Base-by-base conservation (phyloP, 2,888 invertebrate genomes). In the Metopia argyrocephala region DNA sequence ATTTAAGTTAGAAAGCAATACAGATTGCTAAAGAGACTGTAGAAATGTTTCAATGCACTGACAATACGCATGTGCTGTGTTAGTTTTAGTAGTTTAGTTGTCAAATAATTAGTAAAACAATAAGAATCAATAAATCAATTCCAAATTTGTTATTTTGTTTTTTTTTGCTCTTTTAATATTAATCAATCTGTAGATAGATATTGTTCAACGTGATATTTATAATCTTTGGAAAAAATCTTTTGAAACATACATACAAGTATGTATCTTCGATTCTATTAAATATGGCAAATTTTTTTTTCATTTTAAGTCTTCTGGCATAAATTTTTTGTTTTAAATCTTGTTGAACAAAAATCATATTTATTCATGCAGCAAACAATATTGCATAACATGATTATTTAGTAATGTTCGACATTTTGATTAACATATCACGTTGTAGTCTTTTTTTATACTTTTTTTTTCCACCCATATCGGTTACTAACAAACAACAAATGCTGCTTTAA, bases 381-480 rank as follows among this genome's bases (percentile, higher is more conserved):
- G 75, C 78, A 75, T 70, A 81, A 81, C 70, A 70, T 78, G 70
- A 78, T 80, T 81, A 82, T 79, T 83, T 82, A 73, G 80, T 79
- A 84, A 79, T 85, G 85, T 84, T 86, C 85, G 85, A 85, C 85
- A 85, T 86, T 85, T 86, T 88, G 89, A 89, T 89, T 89, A 89
- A 89, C 89, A 89, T 89, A 89, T 89, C 89, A 88, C 88, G 88
- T 88, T 86, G 84, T 76, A 78, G 61, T 76, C 81, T 69, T 66
- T 80, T 70, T 27, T 68, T 57, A 65, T 69, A 76, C 21, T 38
- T 56, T 20, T 7, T 54, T 50, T 31, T 27, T 61, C 12, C 31
- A 28, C 65, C 12, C 61, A 25, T 46, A 20, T n/a, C n/a, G n/a
- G n/a, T n/a, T n/a, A n/a, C n/a, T n/a, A 38, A 38, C 3, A 38